phyloP scores from a whole-genome alignment of 2,113 vertebrate species.

The Carlito syrichta region DNA sequence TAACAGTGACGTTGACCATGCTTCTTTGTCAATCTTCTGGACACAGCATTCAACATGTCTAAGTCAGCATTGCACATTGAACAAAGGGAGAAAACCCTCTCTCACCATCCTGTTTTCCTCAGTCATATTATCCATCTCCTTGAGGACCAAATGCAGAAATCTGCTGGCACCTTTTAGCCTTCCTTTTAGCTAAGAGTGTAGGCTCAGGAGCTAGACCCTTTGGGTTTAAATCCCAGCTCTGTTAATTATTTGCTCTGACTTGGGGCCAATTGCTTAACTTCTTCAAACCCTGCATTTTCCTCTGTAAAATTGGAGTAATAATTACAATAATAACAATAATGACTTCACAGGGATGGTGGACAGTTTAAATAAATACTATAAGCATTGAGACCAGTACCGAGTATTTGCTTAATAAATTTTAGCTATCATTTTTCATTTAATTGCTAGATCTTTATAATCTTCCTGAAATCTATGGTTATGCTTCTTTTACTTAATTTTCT shows the following conservation, averaged over 20 bases:
- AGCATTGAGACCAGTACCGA: neutral
- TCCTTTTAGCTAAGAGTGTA: neutral
- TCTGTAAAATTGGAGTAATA: neutral
- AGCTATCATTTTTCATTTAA: neutral
- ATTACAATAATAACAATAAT: neutral
- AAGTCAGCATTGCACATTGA: neutral
- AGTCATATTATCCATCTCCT: neutral
- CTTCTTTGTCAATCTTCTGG: neutral
- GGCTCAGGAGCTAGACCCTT: neutral
- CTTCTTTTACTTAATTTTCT: neutral
- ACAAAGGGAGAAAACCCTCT: neutral
- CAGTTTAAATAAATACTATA: neutral
- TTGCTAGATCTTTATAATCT: neutral
- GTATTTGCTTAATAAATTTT: neutral
- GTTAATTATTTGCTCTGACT: neutral
- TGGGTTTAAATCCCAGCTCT: neutral
- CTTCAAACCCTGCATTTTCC: neutral
- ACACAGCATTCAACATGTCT: neutral
- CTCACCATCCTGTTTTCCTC: neutral
- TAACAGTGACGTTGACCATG: neutral
- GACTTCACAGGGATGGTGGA: neutral
- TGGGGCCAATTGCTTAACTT: neutral
- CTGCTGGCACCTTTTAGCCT: neutral
- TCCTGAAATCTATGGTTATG: neutral
- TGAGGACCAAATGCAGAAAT: neutral